Percentiles rank a stretch among this genome's conserved stretches.
Conservation (phyloP, 2,888 invertebrate genomes). For the Thelaira solivaga region DNA sequence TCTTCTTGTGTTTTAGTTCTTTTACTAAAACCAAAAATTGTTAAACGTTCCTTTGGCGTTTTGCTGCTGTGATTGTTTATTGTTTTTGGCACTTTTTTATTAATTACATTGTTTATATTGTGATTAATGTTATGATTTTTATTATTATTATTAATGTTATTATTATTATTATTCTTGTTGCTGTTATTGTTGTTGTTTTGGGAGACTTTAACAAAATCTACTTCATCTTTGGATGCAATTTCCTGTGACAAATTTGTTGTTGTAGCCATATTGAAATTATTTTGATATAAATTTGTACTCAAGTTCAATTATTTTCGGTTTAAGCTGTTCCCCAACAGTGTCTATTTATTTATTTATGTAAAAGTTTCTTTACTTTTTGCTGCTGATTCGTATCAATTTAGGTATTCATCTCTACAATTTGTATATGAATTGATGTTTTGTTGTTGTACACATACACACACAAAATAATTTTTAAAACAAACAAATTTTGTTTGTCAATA, state of each 20-base stretch:
- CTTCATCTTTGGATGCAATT: conserved; percentile 71
- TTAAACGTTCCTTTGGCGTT: conserved; percentile 66
- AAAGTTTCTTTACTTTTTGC: not conserved
- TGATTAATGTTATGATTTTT: conserved; percentile 63
- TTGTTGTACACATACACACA: too few relatives aligned
- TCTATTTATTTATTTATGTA: not conserved
- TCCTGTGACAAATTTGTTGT: conserved; percentile 23
- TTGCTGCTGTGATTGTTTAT: conserved; percentile 36
- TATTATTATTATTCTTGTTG: conserved; percentile 66
- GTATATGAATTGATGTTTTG: too few relatives aligned
- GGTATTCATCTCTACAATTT: too few relatives aligned
- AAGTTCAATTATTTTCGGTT: not conserved
- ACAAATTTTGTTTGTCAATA: not conserved
- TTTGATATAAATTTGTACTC: conserved; percentile 36
- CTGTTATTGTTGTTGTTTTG: conserved; percentile 66
- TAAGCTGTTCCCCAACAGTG: not conserved
- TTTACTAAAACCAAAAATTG: conserved; percentile 67
- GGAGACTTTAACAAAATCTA: conserved; percentile 71
- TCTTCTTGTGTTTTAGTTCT: conserved; percentile 63
- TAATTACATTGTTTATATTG: conserved; percentile 64
- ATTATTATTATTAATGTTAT: conserved; percentile 58
- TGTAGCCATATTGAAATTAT: conserved; percentile 26
- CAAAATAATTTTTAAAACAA: not conserved
- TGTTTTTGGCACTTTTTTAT: conserved; percentile 42
- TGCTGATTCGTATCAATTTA: not conserved